Conservation (phyloP, 2,888 invertebrate genomes). For the Amphipyra tragopoginis region DNA sequence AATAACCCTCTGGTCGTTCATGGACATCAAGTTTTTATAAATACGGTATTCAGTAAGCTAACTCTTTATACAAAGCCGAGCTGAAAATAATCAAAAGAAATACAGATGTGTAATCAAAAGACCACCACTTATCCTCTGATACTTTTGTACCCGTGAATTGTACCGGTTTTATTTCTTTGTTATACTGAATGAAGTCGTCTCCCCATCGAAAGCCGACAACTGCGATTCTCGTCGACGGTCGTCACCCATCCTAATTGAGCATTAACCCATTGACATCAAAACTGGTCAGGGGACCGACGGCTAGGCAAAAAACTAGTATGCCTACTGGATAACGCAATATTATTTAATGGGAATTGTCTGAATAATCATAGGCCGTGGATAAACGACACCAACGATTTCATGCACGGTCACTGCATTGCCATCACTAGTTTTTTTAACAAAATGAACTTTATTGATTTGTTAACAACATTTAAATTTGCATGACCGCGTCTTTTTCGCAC, state of each 20-base stretch:
- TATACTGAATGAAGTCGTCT: conserved; percentile 19
- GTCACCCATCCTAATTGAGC: conserved; percentile 67
- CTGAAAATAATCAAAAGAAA: conserved; percentile 6
- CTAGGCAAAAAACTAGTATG: conserved; percentile 34
- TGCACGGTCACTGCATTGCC: too few species aligned
- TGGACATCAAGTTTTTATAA: too few species aligned
- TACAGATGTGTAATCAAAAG: conserved; percentile 18
- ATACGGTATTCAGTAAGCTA: too few species aligned
- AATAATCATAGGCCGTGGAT: not conserved
- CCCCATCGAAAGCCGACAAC: conserved; percentile 18
- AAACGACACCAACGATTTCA: too few species aligned
- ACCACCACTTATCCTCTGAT: conserved; percentile 10
- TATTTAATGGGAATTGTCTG: conserved; percentile 21
- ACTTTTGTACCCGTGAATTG: not conserved
- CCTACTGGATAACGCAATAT: conserved; percentile 15
- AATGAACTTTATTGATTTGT: too few species aligned
- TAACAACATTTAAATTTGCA: too few species aligned
- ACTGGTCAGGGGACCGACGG: conserved; percentile 61
- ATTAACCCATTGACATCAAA: conserved; percentile 76
- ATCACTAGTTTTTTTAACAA: too few species aligned
- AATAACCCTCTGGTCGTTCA: too few species aligned
- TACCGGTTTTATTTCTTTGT: conserved; percentile 26
- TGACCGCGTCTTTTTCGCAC: too few species aligned
- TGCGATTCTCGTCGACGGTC: conserved; percentile 40
- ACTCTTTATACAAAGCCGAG: not conserved